These are phyloP conservation scores for Monopis laevigella DNA, from an alignment of 2,888 invertebrate genomes.

Conservation along the genomic window DNA sequence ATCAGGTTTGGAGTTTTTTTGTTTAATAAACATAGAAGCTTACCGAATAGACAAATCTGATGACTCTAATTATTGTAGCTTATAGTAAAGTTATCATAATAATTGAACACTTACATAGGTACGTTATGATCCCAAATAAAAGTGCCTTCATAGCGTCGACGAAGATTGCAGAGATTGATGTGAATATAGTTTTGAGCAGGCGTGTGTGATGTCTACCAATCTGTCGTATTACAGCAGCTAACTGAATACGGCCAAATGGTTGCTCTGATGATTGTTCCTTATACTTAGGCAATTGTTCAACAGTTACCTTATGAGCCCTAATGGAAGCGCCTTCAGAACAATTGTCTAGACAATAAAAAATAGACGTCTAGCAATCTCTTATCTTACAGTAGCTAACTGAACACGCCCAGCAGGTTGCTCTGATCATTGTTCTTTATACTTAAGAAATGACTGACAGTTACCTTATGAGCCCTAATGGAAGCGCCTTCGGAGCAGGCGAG, in stretches of 20 bases:
- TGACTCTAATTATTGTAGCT: too few relatives aligned
- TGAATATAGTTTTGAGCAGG: too few relatives aligned
- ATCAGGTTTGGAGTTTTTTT: too few relatives aligned
- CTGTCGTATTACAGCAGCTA: slow-evolving; percentile 95
- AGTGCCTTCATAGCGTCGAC: too few relatives aligned
- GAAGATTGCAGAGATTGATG: too few relatives aligned
- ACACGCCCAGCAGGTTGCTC: slow-evolving; percentile 96
- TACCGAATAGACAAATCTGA: too few relatives aligned
- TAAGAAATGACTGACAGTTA: too few relatives aligned
- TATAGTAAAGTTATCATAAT: too few relatives aligned
- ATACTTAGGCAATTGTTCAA: slow-evolving; percentile 98
- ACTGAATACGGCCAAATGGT: slow-evolving; percentile 96
- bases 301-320: slow-evolving; percentile 89
- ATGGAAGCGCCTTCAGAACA: slow-evolving; percentile 95
- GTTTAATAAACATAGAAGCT: too few relatives aligned
- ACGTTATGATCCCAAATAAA: too few relatives aligned
- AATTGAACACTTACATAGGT: too few relatives aligned
- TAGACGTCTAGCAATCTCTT: slow-evolving; percentile 95
- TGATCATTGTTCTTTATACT: slow-evolving; percentile 99
- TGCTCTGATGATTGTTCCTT: slow-evolving; percentile 99
- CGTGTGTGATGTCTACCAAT: slow-evolving; percentile 95
- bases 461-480: slow-evolving; percentile 93
- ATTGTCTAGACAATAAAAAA: too few relatives aligned
- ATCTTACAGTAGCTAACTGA: slow-evolving; percentile 95
- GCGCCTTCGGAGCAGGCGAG: slow-evolving; percentile 96